Evolutionary conservation across 1,140 invertebrate species (phyloP).

Genomic region (Papilio glaucus): DNA sequence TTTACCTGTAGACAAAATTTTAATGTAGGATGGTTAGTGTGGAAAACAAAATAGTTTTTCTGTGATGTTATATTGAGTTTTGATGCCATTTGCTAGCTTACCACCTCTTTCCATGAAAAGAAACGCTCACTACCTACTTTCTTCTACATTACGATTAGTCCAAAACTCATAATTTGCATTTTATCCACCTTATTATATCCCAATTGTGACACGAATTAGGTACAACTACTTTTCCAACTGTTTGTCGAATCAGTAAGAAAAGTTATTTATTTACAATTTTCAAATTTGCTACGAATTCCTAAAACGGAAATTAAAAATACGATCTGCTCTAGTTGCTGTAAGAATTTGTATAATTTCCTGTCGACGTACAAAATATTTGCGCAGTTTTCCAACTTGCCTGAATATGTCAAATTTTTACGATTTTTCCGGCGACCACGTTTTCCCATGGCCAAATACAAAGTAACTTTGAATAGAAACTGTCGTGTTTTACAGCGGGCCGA

Average conservation of each 20-base stretch:
- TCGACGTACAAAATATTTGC: background rate
- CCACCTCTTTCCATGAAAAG: no score
- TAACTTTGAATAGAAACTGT: background rate
- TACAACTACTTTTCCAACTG: no score
- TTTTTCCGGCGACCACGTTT: conserved; percentile 3
- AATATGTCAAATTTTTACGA: conserved; percentile 14
- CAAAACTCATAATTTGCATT: no score
- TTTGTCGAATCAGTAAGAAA: background rate
- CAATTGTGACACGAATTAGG: no score
- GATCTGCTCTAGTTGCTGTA: conserved; percentile 1
- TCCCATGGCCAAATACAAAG: conserved; percentile 7
- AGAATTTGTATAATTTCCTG: background rate
- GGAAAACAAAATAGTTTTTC: no score
- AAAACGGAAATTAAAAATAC: conserved; percentile 6
- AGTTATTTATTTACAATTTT: no score
- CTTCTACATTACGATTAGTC: no score
- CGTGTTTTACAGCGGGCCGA: background rate
- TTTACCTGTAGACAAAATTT: background rate
- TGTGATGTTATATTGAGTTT: no score
- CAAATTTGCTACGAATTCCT: background rate
- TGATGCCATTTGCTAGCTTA: no score
- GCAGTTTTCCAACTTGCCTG: conserved; percentile 6
- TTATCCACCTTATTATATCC: no score
- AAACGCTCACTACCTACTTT: no score
- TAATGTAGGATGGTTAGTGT: background rate